These are phyloP conservation scores for Agriopis leucophaearia DNA, from an alignment of 2,888 invertebrate genomes.

Conservation along the genomic window DNA sequence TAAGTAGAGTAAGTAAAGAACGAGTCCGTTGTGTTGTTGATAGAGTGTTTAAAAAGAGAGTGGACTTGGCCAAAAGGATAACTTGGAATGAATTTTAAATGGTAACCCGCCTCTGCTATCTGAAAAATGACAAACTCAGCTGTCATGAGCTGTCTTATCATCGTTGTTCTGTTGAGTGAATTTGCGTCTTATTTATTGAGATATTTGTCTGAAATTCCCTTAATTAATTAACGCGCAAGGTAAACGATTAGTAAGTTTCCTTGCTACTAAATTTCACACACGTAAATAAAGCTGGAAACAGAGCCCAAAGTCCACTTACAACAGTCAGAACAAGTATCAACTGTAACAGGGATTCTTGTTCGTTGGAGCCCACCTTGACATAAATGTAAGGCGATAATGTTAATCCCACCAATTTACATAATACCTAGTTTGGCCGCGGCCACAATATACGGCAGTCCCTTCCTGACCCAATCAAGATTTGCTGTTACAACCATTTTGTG, in stretches of 20 bases:
- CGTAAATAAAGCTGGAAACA: slow-evolving; percentile 18
- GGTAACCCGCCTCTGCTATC: no score
- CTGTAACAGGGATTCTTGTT: slow-evolving; percentile 4
- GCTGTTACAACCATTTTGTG: slow-evolving; percentile 27
- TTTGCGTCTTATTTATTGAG: no score
- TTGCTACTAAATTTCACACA: not conserved
- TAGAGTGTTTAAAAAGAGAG: no score
- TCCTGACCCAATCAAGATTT: slow-evolving; percentile 37
- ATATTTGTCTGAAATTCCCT: not conserved
- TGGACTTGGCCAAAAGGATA: no score
- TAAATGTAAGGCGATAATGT: slow-evolving; percentile 58
- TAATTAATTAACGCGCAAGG: not conserved
- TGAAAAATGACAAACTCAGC: no score
- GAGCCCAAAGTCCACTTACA: slow-evolving; percentile 16
- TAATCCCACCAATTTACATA: slow-evolving; percentile 72
- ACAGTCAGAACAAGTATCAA: slow-evolving; percentile 16
- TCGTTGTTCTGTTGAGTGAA: no score
- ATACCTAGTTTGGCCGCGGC: slow-evolving; percentile 48
- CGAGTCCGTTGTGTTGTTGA: no score
- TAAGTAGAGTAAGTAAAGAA: no score
- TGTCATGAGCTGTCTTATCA: no score
- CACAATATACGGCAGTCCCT: slow-evolving; percentile 34
- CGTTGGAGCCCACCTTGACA: slow-evolving; percentile 25
- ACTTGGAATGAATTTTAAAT: no score
- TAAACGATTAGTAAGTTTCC: slow-evolving; percentile 3